These are phyloP conservation scores for Daubentonia madagascariensis DNA, from an alignment of 2,113 vertebrate genomes.

Conservation along the genomic window DNA sequence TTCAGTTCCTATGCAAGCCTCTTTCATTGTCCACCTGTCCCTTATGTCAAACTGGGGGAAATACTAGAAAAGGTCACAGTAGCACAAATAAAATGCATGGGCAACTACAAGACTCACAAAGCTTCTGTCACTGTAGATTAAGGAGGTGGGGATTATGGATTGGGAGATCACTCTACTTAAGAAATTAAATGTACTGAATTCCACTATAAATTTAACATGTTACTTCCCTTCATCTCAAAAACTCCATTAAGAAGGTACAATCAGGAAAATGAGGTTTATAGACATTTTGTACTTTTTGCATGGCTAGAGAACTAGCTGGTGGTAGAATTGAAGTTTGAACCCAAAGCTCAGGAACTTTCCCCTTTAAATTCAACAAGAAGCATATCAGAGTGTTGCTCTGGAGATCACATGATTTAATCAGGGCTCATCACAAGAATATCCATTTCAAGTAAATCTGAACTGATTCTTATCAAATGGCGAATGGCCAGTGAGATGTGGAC, in stretches of 20 bases:
- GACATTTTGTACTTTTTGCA: neutral
- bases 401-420: neutral
- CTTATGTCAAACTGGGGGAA: neutral
- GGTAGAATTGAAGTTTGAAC: neutral
- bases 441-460: neutral
- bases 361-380: slow-evolving; percentile 3
- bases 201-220: neutral
- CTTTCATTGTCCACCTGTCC: neutral
- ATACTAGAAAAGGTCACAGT: neutral
- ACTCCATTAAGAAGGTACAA: neutral
- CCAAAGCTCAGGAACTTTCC: neutral
- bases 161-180: neutral
- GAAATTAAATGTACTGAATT: neutral
- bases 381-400: neutral
- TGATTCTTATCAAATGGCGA: neutral
- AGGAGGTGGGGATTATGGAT: neutral
- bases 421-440: neutral
- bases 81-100: neutral
- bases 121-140: neutral
- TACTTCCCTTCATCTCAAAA: neutral
- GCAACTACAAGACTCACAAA: neutral
- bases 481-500: neutral
- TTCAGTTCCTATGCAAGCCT: neutral
- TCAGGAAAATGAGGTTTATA: neutral
- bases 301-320: neutral